These are phyloP conservation scores for Uromys caudimaculatus DNA, from an alignment of 2,797 vertebrate genomes.

Conservation along the genomic window DNA sequence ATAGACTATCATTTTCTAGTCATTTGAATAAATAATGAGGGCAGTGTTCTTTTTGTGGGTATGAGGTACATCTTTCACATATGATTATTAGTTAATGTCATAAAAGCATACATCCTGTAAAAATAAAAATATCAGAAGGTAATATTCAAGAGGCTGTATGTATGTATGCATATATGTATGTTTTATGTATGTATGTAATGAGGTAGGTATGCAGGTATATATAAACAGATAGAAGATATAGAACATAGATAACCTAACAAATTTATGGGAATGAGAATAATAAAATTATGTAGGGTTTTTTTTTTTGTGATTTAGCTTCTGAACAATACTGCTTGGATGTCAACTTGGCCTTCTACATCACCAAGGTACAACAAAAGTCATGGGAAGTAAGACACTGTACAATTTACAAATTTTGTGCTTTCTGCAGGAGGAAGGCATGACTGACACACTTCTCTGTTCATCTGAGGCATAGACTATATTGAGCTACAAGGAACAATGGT, in stretches of 20 bases:
- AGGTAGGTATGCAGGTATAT: rapidly evolving
- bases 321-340: not conserved
- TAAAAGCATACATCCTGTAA: not conserved
- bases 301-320: not conserved
- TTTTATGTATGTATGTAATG: not conserved
- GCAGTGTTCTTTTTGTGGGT: conserved; percentile 79
- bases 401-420: not conserved
- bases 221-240: not conserved
- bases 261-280: not conserved
- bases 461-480: not conserved
- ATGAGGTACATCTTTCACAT: conserved; percentile 66
- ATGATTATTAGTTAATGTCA: not conserved
- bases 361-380: not conserved
- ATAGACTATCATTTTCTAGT: conserved; percentile 85
- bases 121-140: not conserved
- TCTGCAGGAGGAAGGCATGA: not conserved
- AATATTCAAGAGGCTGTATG: not conserved
- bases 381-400: not conserved
- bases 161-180: too few species aligned
- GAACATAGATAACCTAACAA: not conserved
- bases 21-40: conserved; percentile 83
- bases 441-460: not conserved
- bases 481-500: not conserved
- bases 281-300: not conserved
- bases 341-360: not conserved